phyloP scores from a whole-genome alignment of 2,888 invertebrate genomes.

The Agrotis puta region DNA sequence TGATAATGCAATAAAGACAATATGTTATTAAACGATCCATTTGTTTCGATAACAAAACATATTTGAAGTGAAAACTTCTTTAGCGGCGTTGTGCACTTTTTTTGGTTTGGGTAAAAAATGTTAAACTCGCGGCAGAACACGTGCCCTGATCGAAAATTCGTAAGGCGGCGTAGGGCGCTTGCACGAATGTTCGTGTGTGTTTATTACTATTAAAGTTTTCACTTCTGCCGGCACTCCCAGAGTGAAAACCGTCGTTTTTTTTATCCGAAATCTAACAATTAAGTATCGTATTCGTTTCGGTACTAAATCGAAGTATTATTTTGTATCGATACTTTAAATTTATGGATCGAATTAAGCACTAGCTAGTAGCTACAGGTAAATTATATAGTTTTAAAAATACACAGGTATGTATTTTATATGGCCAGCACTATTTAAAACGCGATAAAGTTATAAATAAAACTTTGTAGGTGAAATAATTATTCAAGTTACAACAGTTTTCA shows the following conservation, averaged over 20 bases:
- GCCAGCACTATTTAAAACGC: not conserved
- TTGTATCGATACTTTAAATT: not conserved
- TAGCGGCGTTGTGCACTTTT: too few relatives aligned
- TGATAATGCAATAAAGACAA: not conserved
- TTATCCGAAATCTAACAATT: too few relatives aligned
- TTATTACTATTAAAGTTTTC: too few relatives aligned
- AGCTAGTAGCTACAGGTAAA: not conserved
- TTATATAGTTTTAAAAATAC: slow-evolving; percentile 1
- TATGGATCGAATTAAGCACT: not conserved
- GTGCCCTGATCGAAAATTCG: too few relatives aligned
- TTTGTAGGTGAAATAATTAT: slow-evolving; percentile 8
- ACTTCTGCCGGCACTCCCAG: too few relatives aligned
- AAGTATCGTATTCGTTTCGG: not conserved
- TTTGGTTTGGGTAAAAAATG: too few relatives aligned
- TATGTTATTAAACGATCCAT: too few relatives aligned
- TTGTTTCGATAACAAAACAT: not conserved
- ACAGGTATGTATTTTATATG: slow-evolving; percentile 22
- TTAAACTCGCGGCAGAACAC: too few relatives aligned
- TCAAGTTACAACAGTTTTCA: slow-evolving; percentile 15
- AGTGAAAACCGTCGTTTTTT: too few relatives aligned
- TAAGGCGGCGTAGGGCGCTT: too few relatives aligned
- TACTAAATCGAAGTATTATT: not conserved
- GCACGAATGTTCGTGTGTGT: too few relatives aligned
- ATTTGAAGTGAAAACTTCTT: too few relatives aligned
- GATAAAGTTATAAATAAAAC: slow-evolving; percentile 22